Base-by-base conservation (phyloP, 2,888 invertebrate species). In the Chymomyza amoena region DNA sequence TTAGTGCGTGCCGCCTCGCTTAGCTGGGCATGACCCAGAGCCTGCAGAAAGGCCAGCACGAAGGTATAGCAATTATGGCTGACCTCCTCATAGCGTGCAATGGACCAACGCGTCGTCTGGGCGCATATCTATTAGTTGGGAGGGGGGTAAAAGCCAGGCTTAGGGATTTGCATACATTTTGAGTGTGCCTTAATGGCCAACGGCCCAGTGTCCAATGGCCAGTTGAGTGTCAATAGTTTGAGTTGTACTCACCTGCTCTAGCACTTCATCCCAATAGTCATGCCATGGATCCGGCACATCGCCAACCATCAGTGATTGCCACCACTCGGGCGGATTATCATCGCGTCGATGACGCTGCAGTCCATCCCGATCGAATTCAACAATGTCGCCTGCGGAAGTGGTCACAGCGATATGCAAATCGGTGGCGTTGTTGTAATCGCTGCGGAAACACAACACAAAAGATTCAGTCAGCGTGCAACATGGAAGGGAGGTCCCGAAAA, bases 351-450 rank as follows among this genome's bases (percentile, higher is more conserved):
- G 89, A 54, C 90, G 88, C 84, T 93, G 91, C 66, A 97, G 93
- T 50, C 98, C 98, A 84, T 94, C 93, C 83, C 94, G 94, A 92
- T 97, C 97, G 90, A 96, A 98, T 92, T 98, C 97, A 72, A 96
- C 95, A 64, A 97, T 95, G 85, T 93, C 93, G 51, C 97, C 96
- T 72, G 93, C 93, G 9, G 97, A 97, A 88, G 96, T 95, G 66
- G 97, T 97, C 76, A 98, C 94, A 68, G 97, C 98, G 91, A 98
- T 97, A 92, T 98, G 98, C 76, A 98, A 94, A 92, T 97, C 96
- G 90, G 95, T 95, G 61, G 95, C 94, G 90, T 96, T 95, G 90
- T 94, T 94, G 91, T 97, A 97, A 92, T 96, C 95, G 91, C 96
- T 97, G 92, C 72, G 77, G 70, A 73, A 75, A 73, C 66, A 71